Percentiles rank a stretch among this genome's conserved stretches.
These are phyloP conservation scores for Clarias macrocephalus DNA, from an alignment of 2,113 vertebrate species.

Conservation along the genomic window DNA sequence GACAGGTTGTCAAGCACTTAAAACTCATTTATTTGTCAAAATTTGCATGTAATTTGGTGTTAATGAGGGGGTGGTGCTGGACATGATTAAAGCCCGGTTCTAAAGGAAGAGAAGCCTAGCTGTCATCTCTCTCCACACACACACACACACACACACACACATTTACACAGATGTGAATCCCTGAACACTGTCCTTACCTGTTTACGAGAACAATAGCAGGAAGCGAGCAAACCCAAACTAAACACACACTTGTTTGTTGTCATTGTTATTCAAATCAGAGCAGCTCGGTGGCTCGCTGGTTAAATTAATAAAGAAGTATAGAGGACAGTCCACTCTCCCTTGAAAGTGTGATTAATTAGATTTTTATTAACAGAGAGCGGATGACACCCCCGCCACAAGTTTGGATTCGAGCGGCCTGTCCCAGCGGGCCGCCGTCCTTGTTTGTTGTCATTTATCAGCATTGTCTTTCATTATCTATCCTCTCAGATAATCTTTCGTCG, in stretches of 20 bases:
- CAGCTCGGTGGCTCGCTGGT: not conserved
- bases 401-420: conserved; percentile 50
- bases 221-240: conserved; percentile 23
- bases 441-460: conserved; percentile 61
- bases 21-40: conserved; percentile 99
- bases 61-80: conserved; percentile 95
- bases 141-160: conserved; percentile 25
- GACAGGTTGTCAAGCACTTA: conserved; percentile 99
- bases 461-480: conserved; percentile 68
- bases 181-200: conserved; percentile 43
- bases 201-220: conserved; percentile 26
- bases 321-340: conserved; percentile 51
- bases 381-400: conserved; percentile 45
- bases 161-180: not conserved
- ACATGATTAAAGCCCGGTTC: conserved; percentile 88
- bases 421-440: conserved; percentile 51
- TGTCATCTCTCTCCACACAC: conserved; percentile 46
- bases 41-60: conserved; percentile 99
- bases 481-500: conserved; percentile 64
- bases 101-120: conserved; percentile 73
- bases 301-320: conserved; percentile 40
- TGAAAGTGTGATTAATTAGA: conserved; percentile 65
- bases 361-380: conserved; percentile 62
- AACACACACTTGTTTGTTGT: conserved; percentile 35
- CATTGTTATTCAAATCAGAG: conserved; percentile 56